Evolutionary conservation across 2,888 invertebrate genomes (phyloP), one percentile per base, ranked within the genome.

Genomic region (Amphimallon solstitiale): DNA sequence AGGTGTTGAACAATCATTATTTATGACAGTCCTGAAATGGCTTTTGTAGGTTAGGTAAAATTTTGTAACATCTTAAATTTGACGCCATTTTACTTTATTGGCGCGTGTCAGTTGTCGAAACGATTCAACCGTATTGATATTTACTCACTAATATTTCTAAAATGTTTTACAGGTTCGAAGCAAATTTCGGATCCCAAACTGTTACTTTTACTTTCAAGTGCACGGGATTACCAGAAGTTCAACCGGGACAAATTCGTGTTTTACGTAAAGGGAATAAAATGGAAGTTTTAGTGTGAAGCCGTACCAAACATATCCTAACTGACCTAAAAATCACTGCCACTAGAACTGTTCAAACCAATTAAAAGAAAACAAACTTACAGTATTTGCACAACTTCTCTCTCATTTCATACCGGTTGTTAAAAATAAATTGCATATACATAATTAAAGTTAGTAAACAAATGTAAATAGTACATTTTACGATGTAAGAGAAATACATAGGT

Each of bases 181-280:
- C 92, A 21, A 91, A 92, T 83, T 92, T 93, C 82, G 92, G 92
- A 5, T 89, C 90, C 76, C 92, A 92, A 83, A 89, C 89, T 71
- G 92, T 94, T 73, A 89, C 91, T 73, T 88, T 94, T 78, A 87
- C 89, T 71, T 94, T 94, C 84, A 90, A 89, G 80, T 89, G 88
- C 75, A 82, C 85, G 71, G 88, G 89, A 35, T 77, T 89, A 74
- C 86, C 89, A 7, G 89, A 90, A 72, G 84, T 87, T 67, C 85
- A 86, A 74, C 88, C 89, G 48, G 89, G 89, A 29, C 88, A 88
- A 74, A 87, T 90, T 65, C 86, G 89, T 76, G 89, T 91, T 67
- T 81, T 86, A 69, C 84, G 90, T 67, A 89, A 90, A 82, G 88
- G 87, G 67, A 89, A 89, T 82, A 86, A 88, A 76, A 89, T 91